Conservation (phyloP, 2,113 vertebrate genomes). For the Chloebia gouldiae region DNA sequence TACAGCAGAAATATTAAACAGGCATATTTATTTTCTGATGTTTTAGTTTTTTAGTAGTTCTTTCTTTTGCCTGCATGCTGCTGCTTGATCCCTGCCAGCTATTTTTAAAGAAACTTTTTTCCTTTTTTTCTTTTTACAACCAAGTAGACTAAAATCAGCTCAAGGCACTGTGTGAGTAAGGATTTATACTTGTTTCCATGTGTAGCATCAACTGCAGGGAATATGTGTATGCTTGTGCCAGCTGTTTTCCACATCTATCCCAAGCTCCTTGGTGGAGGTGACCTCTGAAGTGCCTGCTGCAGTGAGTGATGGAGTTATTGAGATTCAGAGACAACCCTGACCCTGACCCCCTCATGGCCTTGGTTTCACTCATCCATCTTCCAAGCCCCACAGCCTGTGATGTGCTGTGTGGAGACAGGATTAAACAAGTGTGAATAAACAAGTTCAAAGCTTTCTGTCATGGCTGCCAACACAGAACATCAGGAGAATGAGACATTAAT, state of each 20-base stretch:
- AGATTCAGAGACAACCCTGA: slow-evolving; percentile 79
- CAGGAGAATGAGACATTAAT: slow-evolving; percentile 71
- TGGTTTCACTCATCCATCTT: slow-evolving; percentile 79
- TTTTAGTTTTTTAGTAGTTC: background rate
- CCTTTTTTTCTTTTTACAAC: background rate
- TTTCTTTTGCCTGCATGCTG: background rate
- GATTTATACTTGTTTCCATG: background rate
- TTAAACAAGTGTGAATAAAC: slow-evolving; percentile 85
- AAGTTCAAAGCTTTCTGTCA: slow-evolving; percentile 77
- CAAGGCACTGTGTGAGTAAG: background rate
- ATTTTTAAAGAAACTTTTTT: background rate
- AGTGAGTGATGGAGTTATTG: slow-evolving; percentile 81
- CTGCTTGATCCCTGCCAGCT: background rate
- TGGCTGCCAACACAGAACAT: slow-evolving; percentile 59
- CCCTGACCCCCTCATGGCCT: slow-evolving; percentile 73
- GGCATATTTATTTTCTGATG: background rate
- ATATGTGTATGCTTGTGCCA: background rate
- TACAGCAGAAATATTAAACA: background rate
- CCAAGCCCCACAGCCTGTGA: slow-evolving; percentile 67
- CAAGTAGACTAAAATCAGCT: background rate
- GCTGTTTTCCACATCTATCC: slow-evolving; percentile 21
- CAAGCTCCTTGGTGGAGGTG: slow-evolving; percentile 45
- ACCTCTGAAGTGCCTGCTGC: slow-evolving; percentile 70
- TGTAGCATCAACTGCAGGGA: background rate
- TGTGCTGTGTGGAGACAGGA: slow-evolving; percentile 69